A percentile compares a stretch with the other conserved stretches of the same genome.
phyloP scores from a whole-genome alignment of 2,113 vertebrate genomes.

The Chaetura pelagica region DNA sequence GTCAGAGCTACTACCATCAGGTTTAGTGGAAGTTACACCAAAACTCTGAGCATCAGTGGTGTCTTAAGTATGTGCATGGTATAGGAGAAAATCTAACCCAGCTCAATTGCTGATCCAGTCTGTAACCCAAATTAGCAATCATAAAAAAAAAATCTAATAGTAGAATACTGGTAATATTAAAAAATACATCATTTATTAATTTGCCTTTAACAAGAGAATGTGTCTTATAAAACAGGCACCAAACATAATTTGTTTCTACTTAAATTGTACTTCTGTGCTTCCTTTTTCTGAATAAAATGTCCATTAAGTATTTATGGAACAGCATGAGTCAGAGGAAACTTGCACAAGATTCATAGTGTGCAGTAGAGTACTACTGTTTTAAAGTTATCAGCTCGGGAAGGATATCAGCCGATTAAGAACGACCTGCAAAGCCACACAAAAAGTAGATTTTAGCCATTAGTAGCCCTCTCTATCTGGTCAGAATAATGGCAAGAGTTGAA shows the following conservation, averaged over 20 bases:
- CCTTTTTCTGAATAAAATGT: constrained; percentile 50
- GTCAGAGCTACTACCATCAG: not conserved
- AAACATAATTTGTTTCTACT: constrained; percentile 65
- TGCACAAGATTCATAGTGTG: not conserved
- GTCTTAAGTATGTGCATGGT: not conserved
- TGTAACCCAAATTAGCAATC: not conserved
- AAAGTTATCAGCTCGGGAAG: not conserved
- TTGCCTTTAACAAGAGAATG: constrained; percentile 23
- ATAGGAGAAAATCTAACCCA: not conserved
- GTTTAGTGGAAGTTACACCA: not conserved
- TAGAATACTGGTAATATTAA: not conserved
- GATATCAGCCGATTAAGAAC: not conserved
- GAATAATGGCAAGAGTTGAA: not conserved
- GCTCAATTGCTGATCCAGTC: not conserved
- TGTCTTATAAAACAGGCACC: constrained; percentile 38
- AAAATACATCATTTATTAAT: not conserved
- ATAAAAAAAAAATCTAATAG: not conserved
- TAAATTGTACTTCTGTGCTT: not conserved
- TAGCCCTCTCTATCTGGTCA: not conserved
- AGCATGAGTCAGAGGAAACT: not conserved
- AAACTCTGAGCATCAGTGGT: not conserved
- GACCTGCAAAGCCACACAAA: not conserved
- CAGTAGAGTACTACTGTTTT: not conserved
- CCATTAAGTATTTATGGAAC: constrained; percentile 24
- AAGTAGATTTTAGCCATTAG: not conserved